These are phyloP conservation scores for Aphidius gifuensis DNA, from an alignment of 1,140 invertebrate genomes.

Conservation along the genomic window DNA sequence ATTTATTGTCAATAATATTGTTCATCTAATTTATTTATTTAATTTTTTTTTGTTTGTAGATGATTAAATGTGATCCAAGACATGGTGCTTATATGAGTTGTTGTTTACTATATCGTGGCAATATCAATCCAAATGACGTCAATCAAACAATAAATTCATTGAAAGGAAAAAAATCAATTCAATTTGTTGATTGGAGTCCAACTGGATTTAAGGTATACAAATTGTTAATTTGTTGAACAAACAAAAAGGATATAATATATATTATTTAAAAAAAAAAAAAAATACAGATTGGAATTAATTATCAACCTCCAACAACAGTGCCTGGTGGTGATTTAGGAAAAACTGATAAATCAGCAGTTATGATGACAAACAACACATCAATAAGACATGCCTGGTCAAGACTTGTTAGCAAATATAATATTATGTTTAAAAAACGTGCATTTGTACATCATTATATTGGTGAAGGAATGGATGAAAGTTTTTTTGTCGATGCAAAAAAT, in stretches of 20 bases:
- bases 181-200: constrained; percentile 74
- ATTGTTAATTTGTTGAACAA: background rate
- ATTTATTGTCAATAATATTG: too few relatives aligned
- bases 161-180: constrained; percentile 64
- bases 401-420: constrained; percentile 67
- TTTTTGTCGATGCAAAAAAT: constrained; percentile 68
- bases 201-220: constrained; percentile 64
- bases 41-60: constrained; percentile 36
- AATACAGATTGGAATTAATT: constrained; percentile 62
- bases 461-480: constrained; percentile 77
- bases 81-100: constrained; percentile 62
- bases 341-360: constrained; percentile 63
- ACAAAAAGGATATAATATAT: background rate
- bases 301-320: constrained; percentile 70
- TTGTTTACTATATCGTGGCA: constrained; percentile 64
- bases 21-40: too few relatives aligned
- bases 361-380: constrained; percentile 75
- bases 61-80: constrained; percentile 63
- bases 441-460: constrained; percentile 78
- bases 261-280: constrained; percentile 21
- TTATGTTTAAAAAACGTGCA: constrained; percentile 71
- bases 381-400: constrained; percentile 71
- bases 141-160: constrained; percentile 68
- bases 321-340: constrained; percentile 72
- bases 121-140: constrained; percentile 69